A percentile compares a stretch with the other conserved stretches of the same genome.
These are phyloP conservation scores for Oenanthe melanoleuca DNA, from an alignment of 2,113 vertebrate species.

Conservation along the genomic window DNA sequence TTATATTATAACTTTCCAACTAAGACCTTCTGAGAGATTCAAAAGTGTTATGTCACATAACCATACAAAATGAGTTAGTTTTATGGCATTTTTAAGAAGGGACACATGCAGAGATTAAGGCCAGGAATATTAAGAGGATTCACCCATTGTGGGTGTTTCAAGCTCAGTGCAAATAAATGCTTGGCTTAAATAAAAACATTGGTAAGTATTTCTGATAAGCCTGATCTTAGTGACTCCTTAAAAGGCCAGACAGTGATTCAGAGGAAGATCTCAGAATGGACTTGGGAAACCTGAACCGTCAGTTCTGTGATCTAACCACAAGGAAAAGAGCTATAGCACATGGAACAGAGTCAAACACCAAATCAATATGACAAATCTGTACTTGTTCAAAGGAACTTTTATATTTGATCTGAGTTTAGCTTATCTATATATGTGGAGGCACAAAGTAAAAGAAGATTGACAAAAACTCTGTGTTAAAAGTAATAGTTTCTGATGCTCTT, in stretches of 20 bases:
- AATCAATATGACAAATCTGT: conserved; percentile 32
- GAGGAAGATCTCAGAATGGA: background rate
- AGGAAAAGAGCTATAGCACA: background rate
- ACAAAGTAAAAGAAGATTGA: conserved; percentile 62
- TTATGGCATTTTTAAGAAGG: background rate
- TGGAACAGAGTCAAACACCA: conserved; percentile 4
- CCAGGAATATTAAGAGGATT: background rate
- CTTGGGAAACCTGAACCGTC: background rate
- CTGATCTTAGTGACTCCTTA: background rate
- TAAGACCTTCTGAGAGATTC: background rate
- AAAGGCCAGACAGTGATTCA: background rate
- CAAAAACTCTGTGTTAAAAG: conserved; percentile 56
- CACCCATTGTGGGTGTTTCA: background rate
- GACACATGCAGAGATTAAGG: background rate
- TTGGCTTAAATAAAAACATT: background rate
- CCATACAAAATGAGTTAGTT: background rate
- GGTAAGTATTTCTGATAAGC: background rate
- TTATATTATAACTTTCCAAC: background rate
- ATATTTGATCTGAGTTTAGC: conserved; percentile 53
- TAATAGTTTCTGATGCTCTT: conserved; percentile 66
- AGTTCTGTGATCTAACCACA: background rate
- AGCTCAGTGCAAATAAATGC: background rate
- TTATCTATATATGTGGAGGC: conserved; percentile 29
- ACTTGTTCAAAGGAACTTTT: conserved; percentile 38
- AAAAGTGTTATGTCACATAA: background rate